phyloP scores from a whole-genome alignment of 2,797 vertebrate genomes.

The Tinamus major region DNA sequence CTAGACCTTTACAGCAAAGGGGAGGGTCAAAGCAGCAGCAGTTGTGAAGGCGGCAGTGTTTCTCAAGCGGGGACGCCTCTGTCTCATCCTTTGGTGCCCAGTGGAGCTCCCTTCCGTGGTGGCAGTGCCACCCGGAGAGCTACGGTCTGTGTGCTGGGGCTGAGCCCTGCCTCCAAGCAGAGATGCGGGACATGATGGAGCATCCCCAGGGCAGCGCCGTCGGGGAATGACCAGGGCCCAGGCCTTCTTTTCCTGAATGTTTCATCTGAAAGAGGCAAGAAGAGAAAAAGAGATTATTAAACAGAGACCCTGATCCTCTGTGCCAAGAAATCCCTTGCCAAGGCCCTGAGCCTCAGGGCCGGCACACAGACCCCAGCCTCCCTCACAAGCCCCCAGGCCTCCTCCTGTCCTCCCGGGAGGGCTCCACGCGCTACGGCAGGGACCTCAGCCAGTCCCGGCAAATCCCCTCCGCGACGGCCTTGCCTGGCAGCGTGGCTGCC shows the following conservation, averaged over 20 bases:
- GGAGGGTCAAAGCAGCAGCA: not conserved
- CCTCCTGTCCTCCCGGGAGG: fast-evolving
- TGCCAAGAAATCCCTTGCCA: not conserved
- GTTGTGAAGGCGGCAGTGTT: not conserved
- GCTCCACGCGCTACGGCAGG: fast-evolving
- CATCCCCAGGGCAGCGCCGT: not conserved
- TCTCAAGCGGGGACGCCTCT: not conserved
- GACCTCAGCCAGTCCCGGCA: not conserved
- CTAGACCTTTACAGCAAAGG: not conserved
- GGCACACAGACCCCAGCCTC: not conserved
- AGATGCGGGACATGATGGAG: not conserved
- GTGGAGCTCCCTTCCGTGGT: not conserved
- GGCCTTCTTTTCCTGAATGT: not conserved
- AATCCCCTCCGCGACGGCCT: not conserved
- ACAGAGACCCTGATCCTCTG: not conserved
- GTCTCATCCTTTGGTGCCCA: conserved; percentile 12
- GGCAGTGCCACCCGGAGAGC: not conserved
- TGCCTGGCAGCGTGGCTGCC: not conserved
- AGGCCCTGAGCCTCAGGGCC: not conserved
- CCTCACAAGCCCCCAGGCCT: fast-evolving
- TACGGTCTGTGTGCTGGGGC: not conserved
- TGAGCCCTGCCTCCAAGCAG: not conserved
- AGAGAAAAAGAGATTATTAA: conserved; percentile 10
- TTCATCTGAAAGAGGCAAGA: conserved; percentile 62
- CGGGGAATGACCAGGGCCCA: not conserved